A percentile compares a stretch with the other conserved stretches of the same genome.
phyloP scores from a whole-genome alignment of 2,888 invertebrate species.

The Leucophora obtusa region DNA sequence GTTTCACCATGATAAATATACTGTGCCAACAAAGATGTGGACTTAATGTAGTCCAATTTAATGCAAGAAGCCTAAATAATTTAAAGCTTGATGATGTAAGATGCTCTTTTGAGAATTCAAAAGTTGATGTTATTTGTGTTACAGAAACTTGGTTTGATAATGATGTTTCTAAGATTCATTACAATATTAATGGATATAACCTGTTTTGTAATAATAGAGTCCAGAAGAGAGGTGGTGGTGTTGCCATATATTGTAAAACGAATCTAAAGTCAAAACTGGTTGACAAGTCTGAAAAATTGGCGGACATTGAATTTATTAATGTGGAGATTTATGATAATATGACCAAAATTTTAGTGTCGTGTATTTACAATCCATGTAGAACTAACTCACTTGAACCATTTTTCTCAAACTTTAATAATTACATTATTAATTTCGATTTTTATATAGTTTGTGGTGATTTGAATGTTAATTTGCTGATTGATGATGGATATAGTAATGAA shows the following conservation, averaged over 20 bases:
- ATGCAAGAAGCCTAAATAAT: constrained; percentile 30
- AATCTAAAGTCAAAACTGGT: constrained; percentile 1
- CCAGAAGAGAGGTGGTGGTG: constrained; percentile 35
- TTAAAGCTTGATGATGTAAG: constrained; percentile 24
- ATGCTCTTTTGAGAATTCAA: constrained; percentile 11
- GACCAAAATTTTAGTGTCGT: constrained; percentile 31
- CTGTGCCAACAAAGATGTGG: constrained; percentile 18
- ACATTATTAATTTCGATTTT: too few relatives aligned
- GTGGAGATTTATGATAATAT: too few relatives aligned
- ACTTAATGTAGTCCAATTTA: constrained; percentile 30
- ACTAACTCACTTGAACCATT: constrained; percentile 10
- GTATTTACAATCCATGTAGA: constrained; percentile 32
- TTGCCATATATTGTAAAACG: constrained; percentile 2
- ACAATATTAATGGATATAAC: constrained; percentile 12
- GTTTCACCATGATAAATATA: constrained; percentile 12
- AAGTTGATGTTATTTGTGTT: too few relatives aligned
- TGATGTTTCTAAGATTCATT: constrained; percentile 9
- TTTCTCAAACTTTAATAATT: too few relatives aligned
- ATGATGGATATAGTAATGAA: too few relatives aligned
- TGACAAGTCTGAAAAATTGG: neutral
- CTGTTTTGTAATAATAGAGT: neutral
- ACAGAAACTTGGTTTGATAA: constrained; percentile 30
- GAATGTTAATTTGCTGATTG: too few relatives aligned
- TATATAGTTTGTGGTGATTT: too few relatives aligned
- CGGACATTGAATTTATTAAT: constrained; percentile 21